A percentile compares a stretch with the other conserved stretches of the same genome.
phyloP scores from a whole-genome alignment of 2,113 vertebrate genomes.

The Aegotheles bennettii region DNA sequence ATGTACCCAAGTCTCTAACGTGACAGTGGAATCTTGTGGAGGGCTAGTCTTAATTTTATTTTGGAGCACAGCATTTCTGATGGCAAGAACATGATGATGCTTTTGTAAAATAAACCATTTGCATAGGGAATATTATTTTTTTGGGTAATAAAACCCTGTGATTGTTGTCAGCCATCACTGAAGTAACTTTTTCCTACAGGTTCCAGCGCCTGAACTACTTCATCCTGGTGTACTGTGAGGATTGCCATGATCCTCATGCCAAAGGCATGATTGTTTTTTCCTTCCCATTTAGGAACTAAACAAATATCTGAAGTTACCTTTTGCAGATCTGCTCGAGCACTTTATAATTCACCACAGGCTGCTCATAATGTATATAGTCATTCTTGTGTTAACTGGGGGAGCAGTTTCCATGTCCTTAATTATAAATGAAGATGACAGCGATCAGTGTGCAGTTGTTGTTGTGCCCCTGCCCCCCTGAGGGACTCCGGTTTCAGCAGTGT shows the following conservation, averaged over 20 bases:
- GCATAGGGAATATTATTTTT: neutral
- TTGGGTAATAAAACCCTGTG: neutral
- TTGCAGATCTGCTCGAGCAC: neutral
- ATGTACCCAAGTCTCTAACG: neutral
- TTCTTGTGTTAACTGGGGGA: neutral
- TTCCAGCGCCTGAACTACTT: neutral
- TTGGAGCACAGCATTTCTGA: neutral
- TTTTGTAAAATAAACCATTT: neutral
- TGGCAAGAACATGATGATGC: neutral
- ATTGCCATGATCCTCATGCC: neutral
- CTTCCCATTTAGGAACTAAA: neutral
- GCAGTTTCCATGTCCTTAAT: neutral
- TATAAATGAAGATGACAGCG: neutral
- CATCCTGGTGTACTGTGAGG: neutral
- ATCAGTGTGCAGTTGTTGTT: neutral
- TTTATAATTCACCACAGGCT: neutral
- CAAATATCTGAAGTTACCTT: neutral
- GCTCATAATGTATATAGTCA: neutral
- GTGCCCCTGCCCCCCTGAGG: rapidly evolving
- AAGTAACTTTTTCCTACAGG: neutral
- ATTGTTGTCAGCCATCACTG: neutral
- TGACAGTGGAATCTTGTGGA: neutral
- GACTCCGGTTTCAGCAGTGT: neutral
- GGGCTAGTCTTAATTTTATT: neutral
- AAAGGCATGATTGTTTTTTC: neutral